A percentile compares a stretch with the other conserved stretches of the same genome.
phyloP scores from a whole-genome alignment of 2,797 vertebrate genomes.

The Gobio occitaniae region DNA sequence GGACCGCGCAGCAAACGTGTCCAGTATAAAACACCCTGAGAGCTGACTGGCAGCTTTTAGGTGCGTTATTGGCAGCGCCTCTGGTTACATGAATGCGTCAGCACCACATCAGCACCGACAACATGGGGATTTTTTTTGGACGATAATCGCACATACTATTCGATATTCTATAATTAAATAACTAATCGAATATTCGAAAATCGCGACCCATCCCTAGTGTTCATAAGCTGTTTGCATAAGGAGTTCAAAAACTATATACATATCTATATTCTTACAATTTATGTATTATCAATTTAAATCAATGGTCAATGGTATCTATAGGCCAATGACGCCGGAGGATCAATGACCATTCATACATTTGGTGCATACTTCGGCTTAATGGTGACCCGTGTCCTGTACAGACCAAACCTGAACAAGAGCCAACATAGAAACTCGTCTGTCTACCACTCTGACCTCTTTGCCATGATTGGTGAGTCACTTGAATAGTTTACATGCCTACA shows the following conservation, averaged over 20 bases:
- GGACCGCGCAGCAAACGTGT: no score
- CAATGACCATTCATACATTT: conserved; percentile 92
- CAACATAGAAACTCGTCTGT: conserved; percentile 75
- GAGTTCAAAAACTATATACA: not conserved
- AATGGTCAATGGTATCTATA: conserved; percentile 63
- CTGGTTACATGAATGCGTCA: no score
- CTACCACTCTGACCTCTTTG: conserved; percentile 85
- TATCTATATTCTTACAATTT: not conserved
- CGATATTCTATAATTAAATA: no score
- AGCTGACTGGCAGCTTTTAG: no score
- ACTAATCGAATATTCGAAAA: no score
- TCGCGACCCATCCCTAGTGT: no score
- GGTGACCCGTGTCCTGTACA: conserved; percentile 84
- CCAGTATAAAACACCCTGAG: no score
- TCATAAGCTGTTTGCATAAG: no score
- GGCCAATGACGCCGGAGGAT: conserved; percentile 88
- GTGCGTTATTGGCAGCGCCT: no score
- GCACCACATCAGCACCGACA: no score
- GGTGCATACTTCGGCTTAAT: conserved; percentile 92
- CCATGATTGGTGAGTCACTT: conserved; percentile 85
- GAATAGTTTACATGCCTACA: not conserved
- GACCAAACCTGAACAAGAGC: conserved; percentile 78
- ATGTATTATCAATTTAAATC: not conserved
- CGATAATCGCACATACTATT: no score
- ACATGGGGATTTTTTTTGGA: no score